Percentiles rank a stretch among this genome's conserved stretches.
phyloP scores from a whole-genome alignment of 2,113 vertebrate species.

The Tinamus guttatus region DNA sequence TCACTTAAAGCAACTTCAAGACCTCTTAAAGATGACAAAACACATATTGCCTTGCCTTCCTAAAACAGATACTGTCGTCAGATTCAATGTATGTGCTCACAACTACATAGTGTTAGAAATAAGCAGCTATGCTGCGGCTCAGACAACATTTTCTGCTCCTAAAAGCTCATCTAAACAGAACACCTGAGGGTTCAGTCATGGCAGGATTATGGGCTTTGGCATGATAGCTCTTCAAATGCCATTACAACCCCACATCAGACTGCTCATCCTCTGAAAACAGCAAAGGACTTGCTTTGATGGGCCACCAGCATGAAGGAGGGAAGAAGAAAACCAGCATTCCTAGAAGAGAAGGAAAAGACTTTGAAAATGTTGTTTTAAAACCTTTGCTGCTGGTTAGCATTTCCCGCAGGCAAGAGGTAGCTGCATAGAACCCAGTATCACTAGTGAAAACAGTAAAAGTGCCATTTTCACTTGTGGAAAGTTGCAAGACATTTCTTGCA shows the following conservation, averaged over 20 bases:
- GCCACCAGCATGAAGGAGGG: not conserved
- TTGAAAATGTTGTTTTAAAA: not conserved
- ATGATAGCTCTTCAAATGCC: not conserved
- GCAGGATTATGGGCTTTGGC: not conserved
- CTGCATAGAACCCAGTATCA: fast-evolving
- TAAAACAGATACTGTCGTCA: not conserved
- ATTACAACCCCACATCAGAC: not conserved
- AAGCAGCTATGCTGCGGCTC: not conserved
- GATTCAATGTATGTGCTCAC: not conserved
- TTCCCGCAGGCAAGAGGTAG: not conserved
- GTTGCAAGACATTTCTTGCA: not conserved
- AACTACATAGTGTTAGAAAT: not conserved
- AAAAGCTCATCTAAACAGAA: not conserved
- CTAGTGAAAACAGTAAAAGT: not conserved
- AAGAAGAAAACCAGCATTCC: not conserved
- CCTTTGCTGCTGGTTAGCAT: not conserved
- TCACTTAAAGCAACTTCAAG: not conserved
- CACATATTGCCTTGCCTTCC: not conserved
- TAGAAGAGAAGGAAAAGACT: not conserved
- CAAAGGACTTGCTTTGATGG: constrained; percentile 10
- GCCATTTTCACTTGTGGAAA: not conserved
- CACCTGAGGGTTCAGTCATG: not conserved
- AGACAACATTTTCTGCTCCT: not conserved
- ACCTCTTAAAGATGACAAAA: not conserved
- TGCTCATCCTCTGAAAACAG: not conserved